Evolutionary conservation across 2,113 vertebrate species (phyloP).

Genomic region (Mustelus asterias): DNA sequence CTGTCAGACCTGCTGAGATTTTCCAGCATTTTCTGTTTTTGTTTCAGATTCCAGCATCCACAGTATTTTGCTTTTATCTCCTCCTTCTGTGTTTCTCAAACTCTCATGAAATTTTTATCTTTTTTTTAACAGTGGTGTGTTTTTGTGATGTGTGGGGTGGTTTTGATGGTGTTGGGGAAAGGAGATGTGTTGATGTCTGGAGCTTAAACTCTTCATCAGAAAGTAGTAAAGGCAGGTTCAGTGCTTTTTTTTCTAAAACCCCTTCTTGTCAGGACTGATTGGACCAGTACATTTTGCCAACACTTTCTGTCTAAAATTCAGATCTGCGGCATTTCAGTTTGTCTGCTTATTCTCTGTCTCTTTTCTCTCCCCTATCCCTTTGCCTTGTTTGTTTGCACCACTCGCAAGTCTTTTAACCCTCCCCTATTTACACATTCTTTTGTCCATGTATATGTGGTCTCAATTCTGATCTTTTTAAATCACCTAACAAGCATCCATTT

Average conservation of each 20-base stretch:
- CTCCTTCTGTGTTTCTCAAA: neutral
- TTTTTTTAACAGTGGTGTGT: neutral
- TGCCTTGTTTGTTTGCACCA: neutral
- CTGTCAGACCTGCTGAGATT: too few species aligned
- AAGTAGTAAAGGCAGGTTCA: neutral
- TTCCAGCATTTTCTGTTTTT: too few species aligned
- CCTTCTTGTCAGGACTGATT: neutral
- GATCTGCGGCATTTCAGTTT: neutral
- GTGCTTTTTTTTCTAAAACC: neutral
- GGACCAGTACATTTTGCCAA: neutral
- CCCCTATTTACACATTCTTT: neutral
- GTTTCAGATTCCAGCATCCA: too few species aligned
- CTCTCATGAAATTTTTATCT: neutral
- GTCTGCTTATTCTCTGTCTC: neutral
- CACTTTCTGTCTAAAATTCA: neutral
- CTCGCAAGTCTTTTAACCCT: neutral
- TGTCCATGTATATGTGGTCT: neutral
- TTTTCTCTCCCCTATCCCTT: neutral
- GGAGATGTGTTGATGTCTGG: neutral
- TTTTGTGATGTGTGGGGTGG: neutral
- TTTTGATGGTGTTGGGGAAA: neutral
- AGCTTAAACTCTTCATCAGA: neutral
- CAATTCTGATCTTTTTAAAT: neutral
- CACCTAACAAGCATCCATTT: neutral
- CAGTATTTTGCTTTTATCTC: too few species aligned